Evolutionary conservation across 2,888 invertebrate species (phyloP), one percentile per base, ranked within the genome.

Genomic region (Ariolimax columbianus): DNA sequence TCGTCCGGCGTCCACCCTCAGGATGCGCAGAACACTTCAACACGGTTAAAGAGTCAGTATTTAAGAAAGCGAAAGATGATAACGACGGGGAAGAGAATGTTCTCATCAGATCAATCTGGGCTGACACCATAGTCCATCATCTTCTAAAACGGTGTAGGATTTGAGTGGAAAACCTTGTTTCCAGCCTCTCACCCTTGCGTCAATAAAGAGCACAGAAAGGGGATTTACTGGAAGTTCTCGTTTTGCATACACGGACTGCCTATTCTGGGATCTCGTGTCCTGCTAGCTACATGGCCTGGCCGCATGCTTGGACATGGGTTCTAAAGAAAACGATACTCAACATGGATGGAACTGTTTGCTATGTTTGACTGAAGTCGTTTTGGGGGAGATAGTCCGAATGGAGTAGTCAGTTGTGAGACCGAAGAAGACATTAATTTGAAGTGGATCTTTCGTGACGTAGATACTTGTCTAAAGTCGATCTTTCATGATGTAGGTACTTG

Each of bases 131-230:
- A 43, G 73, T 73, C 43, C 33, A 77, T 77, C 77, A 59, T 23
- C 4, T 9, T 59, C 36, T 77, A 40, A 79, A 79, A 59, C 79
- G 51, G 66, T 40, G 79, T 66, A 17, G 40, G 30, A 33, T 59
- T 38, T 63, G 79, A 79, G 79, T 79, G 79, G 55, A 66, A 79
- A 79, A 79, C 66, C 79, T 79, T 79, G 79, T 79, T 40, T 19
- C 19, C 43, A 30, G 38, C 40, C 63, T 26, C 43, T 79, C 79
- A 63, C 26, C 40, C n/a, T 38, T 40, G 63, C 79, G 79, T 79
- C 79, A 66, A 79, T 79, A 79, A 79, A 79, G 63, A 43, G 26
- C 63, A 33, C 66, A 66, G 33, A 51, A 55, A n/a, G 3, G 38
- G 4, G 38, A 33, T 63, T 78, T 78, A 40, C 78, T 63, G 59